Conservation (phyloP, 2,797 vertebrate species). For the Xerus rutilus region DNA sequence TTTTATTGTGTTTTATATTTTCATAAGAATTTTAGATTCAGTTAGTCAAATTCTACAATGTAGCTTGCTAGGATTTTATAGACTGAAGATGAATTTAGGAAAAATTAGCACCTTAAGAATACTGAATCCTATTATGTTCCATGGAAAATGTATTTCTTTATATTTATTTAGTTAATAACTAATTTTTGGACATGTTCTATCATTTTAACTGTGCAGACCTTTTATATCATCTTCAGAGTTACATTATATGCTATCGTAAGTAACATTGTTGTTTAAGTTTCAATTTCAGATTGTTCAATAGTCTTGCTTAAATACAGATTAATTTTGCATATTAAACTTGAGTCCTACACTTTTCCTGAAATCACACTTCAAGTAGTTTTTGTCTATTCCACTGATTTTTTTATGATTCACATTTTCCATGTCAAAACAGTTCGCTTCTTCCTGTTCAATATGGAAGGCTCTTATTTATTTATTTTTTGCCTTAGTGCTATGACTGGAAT, state of each 20-base stretch:
- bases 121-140: not conserved
- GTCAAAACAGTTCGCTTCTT: not conserved
- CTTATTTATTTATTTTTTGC: slow-evolving; percentile 24
- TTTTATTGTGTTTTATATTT: not conserved
- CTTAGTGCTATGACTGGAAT: not conserved
- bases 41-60: not conserved
- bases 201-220: not conserved
- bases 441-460: not conserved
- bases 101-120: not conserved
- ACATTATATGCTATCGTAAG: not conserved
- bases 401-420: not conserved
- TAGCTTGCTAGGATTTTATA: not conserved
- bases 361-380: not conserved
- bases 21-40: slow-evolving; percentile 9
- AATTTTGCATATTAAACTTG: not conserved
- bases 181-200: not conserved
- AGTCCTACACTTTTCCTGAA: not conserved
- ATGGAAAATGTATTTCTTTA: not conserved
- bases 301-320: not conserved
- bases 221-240: not conserved
- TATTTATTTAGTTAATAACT: not conserved
- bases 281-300: not conserved
- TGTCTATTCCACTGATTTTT: not conserved
- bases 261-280: not conserved
- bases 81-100: not conserved